Percentiles rank a stretch among this genome's conserved stretches.
Conservation (phyloP, 2,113 vertebrate genomes). For the Lepus timidus region DNA sequence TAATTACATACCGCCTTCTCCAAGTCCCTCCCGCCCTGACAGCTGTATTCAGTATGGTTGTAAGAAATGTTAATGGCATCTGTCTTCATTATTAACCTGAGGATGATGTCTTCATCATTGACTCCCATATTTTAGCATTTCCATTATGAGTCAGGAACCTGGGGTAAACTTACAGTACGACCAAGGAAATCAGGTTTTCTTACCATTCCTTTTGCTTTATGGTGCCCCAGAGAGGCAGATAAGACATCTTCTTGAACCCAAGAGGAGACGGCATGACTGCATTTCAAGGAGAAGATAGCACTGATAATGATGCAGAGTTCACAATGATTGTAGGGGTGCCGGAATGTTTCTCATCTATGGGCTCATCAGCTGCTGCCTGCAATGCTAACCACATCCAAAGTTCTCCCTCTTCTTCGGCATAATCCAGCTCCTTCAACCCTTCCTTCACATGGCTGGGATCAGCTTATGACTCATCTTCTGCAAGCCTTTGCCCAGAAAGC, state of each 20-base stretch:
- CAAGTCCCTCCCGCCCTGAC: slow-evolving; percentile 48
- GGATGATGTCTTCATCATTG: background rate
- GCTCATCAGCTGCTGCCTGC: background rate
- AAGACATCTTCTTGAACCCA: background rate
- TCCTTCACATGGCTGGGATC: background rate
- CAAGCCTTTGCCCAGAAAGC: background rate
- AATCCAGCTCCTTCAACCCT: background rate
- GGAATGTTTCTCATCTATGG: no score
- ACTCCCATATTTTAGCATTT: background rate
- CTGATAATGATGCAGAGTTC: background rate
- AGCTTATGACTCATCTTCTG: background rate
- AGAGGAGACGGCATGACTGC: background rate
- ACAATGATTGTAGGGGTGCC: background rate
- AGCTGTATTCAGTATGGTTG: slow-evolving; percentile 22
- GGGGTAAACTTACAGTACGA: background rate
- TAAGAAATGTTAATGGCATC: background rate
- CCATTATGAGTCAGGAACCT: background rate
- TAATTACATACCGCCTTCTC: slow-evolving; percentile 72
- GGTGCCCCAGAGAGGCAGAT: background rate
- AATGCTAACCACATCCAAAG: background rate
- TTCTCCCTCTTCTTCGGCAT: background rate
- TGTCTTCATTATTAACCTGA: slow-evolving; percentile 38
- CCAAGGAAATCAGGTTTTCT: background rate
- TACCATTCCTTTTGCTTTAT: background rate
- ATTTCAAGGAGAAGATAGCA: background rate